Evolutionary conservation across 2,888 invertebrate species (phyloP).

Genomic region (Flexamia atlantica): DNA sequence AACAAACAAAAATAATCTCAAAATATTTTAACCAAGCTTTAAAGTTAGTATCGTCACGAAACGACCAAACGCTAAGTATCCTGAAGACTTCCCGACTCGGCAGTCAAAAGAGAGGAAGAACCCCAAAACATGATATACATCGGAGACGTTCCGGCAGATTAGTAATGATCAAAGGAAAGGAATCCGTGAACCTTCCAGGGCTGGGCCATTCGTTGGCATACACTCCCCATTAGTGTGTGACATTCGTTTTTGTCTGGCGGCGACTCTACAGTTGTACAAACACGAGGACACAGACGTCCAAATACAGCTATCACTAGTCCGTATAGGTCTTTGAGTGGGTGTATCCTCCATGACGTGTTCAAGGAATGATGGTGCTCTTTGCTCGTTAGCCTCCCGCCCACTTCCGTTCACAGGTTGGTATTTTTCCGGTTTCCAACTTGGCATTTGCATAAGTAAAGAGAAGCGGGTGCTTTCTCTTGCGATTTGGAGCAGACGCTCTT

Average conservation of each 20-base stretch:
- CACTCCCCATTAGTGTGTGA: conserved; percentile 12
- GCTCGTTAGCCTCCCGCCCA: conserved; percentile 6
- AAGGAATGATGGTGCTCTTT: conserved; percentile 32
- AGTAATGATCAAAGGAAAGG: conserved; percentile 16
- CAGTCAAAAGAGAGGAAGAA: not conserved
- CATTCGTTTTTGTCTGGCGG: not conserved
- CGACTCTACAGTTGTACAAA: conserved; percentile 33
- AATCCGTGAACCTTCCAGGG: conserved; percentile 3
- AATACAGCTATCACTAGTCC: conserved; percentile 11
- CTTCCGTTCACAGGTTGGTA: conserved; percentile 24
- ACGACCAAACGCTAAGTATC: too few species aligned
- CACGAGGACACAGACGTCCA: conserved; percentile 44
- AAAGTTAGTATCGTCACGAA: too few species aligned
- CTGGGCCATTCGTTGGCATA: not conserved
- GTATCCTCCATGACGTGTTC: conserved; percentile 36
- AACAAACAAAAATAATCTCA: too few species aligned
- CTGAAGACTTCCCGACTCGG: not conserved
- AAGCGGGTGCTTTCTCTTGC: not conserved
- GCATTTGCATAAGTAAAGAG: not conserved
- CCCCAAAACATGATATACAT: not conserved
- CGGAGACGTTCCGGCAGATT: conserved; percentile 36
- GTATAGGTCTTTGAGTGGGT: conserved; percentile 16
- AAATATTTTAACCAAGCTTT: too few species aligned
- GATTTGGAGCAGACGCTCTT: too few species aligned
- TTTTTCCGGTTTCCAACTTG: conserved; percentile 23